Evolutionary conservation across 2,113 vertebrate genomes (phyloP).

Genomic region (Talpa occidentalis): DNA sequence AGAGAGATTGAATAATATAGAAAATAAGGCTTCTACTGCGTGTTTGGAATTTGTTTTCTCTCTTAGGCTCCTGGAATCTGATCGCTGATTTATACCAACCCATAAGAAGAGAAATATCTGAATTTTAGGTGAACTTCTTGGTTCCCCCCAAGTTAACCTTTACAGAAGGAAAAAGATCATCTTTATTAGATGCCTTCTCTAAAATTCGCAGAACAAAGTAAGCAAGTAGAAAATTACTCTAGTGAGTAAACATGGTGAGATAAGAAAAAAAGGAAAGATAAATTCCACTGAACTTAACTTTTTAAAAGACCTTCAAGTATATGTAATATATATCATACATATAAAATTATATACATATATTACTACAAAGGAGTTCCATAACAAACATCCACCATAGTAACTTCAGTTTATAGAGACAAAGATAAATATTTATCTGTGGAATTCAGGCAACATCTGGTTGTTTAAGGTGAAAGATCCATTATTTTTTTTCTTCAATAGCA

Average conservation of each 20-base stretch:
- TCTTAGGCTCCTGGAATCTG: conserved; percentile 4
- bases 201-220: conserved; percentile 39
- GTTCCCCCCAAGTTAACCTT: not conserved
- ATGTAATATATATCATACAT: not conserved
- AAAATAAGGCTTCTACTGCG: not conserved
- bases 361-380: not conserved
- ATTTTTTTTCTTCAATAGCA: not conserved
- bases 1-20: not conserved
- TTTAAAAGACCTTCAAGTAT: not conserved
- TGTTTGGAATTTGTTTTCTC: not conserved
- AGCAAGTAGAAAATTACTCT: not conserved
- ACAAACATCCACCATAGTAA: not conserved
- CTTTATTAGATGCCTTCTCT: not conserved
- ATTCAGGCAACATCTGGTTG: conserved; percentile 5
- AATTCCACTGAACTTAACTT: not conserved
- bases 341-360: not conserved
- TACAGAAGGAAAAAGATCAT: not conserved
- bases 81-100: not conserved
- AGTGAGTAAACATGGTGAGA: not conserved
- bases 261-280: not conserved
- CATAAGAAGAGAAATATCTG: not conserved
- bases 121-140: conserved; percentile 35
- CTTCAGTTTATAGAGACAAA: not conserved
- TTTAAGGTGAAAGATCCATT: not conserved
- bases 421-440: not conserved